These are phyloP conservation scores for Apodemus sylvaticus DNA, from an alignment of 2,113 vertebrate genomes.

Conservation along the genomic window DNA sequence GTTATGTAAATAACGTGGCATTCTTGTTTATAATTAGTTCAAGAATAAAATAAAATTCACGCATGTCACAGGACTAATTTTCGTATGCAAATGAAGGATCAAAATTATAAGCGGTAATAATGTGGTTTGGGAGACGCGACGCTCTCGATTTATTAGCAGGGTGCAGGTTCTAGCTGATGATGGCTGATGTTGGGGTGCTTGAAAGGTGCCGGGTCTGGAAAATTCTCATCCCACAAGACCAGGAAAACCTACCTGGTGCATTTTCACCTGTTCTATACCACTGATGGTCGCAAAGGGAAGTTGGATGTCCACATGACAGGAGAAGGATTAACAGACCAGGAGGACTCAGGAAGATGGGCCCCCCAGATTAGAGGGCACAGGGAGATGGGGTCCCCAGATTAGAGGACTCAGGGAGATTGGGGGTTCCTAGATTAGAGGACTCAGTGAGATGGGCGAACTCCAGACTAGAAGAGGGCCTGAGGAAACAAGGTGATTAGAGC, in stretches of 20 bases:
- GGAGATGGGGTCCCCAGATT: not conserved
- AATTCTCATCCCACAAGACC: conserved; percentile 52
- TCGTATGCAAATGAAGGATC: conserved; percentile 99
- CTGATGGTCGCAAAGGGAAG: conserved; percentile 66
- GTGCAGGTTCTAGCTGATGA: conserved; percentile 88
- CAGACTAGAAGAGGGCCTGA: not conserved
- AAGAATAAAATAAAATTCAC: conserved; percentile 93
- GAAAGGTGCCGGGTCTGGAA: conserved; percentile 77
- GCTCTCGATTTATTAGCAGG: conserved; percentile 94
- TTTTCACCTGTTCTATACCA: not conserved
- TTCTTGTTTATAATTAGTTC: conserved; percentile 99
- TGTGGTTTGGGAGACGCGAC: conserved; percentile 94
- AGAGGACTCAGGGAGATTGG: not conserved
- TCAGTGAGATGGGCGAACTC: not conserved
- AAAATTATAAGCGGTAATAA: conserved; percentile 99
- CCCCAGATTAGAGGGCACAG: not conserved
- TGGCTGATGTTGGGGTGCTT: conserved; percentile 86
- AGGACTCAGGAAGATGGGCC: not conserved
- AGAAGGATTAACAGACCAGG: not conserved
- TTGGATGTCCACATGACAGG: not conserved
- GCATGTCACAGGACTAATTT: conserved; percentile 99
- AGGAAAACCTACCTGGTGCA: conserved; percentile 54
- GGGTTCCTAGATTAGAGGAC: not conserved
- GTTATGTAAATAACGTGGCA: conserved; percentile 99
- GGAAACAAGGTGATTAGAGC: not conserved